Evolutionary conservation across 2,113 vertebrate genomes (phyloP).

Genomic region (Thalassarche chlororhynchos): DNA sequence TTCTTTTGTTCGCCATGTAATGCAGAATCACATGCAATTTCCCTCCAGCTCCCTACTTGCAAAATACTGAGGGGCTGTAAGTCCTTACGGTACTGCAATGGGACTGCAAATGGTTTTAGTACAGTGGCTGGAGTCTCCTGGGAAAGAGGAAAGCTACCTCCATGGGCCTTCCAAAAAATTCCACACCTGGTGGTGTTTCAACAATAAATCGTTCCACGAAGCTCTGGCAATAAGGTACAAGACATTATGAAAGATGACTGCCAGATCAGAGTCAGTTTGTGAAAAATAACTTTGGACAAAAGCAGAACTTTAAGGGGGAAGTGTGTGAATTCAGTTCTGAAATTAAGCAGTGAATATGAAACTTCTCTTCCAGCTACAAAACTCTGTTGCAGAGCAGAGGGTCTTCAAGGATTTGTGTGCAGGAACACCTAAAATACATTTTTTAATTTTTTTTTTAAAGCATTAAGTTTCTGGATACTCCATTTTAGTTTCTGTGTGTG

Average conservation of each 20-base stretch:
- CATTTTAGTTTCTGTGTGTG: background rate
- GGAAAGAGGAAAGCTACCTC: background rate
- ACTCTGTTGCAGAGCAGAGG: background rate
- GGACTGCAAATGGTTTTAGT: background rate
- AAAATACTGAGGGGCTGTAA: background rate
- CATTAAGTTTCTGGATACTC: accelerated
- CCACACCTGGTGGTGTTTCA: background rate
- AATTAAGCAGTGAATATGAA: background rate
- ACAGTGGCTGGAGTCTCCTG: background rate
- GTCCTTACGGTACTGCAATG: background rate
- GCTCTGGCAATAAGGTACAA: background rate
- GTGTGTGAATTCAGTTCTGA: background rate
- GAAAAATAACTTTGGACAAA: background rate
- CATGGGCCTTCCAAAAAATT: background rate
- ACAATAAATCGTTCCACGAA: background rate
- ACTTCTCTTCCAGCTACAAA: background rate
- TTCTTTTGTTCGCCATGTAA: background rate
- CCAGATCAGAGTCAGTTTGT: background rate
- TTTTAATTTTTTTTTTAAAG: background rate
- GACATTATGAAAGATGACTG: background rate
- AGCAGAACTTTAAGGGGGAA: background rate
- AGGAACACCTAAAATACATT: background rate
- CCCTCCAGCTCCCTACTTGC: background rate
- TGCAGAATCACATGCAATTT: background rate
- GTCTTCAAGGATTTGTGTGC: background rate